Conservation (phyloP, 1,140 invertebrate genomes). For the Pseudobourletiella spinata region DNA sequence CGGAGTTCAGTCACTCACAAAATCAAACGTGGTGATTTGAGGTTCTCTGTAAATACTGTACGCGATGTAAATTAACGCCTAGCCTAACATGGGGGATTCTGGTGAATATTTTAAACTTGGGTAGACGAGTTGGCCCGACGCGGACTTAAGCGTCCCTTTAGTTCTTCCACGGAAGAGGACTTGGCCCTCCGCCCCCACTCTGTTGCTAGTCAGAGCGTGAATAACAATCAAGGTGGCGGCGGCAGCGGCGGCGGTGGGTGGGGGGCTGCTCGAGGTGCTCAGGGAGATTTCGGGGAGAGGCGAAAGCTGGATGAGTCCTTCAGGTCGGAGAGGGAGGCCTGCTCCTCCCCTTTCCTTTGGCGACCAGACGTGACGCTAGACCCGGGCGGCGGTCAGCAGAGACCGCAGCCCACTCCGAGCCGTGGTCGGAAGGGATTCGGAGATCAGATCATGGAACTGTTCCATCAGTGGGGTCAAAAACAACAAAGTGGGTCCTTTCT, state of each 20-base stretch:
- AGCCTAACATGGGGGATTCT: no score
- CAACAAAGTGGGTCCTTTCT: slow-evolving; percentile 27
- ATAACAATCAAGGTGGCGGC: not conserved
- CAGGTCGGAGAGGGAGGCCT: not conserved
- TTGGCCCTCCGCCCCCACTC: slow-evolving; percentile 8
- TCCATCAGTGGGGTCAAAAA: slow-evolving; percentile 32
- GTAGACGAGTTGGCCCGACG: slow-evolving; percentile 32
- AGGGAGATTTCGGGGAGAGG: no score
- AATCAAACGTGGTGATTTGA: no score
- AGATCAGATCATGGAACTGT: slow-evolving; percentile 29
- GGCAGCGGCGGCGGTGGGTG: not conserved
- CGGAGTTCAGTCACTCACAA: no score
- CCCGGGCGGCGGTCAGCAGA: not conserved
- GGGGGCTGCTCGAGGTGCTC: not conserved
- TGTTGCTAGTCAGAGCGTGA: not conserved
- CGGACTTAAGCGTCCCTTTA: slow-evolving; percentile 34
- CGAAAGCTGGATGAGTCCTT: not conserved
- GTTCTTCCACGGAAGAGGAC: slow-evolving; percentile 33
- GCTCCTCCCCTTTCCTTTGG: not conserved
- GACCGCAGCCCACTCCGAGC: not conserved
- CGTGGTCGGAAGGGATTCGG: slow-evolving; percentile 19
- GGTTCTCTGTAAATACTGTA: no score
- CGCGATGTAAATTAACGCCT: no score
- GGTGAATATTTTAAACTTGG: not conserved
- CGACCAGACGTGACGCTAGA: not conserved